phyloP scores from a whole-genome alignment of 2,113 vertebrate species.

The Protomyctophum bolini region DNA sequence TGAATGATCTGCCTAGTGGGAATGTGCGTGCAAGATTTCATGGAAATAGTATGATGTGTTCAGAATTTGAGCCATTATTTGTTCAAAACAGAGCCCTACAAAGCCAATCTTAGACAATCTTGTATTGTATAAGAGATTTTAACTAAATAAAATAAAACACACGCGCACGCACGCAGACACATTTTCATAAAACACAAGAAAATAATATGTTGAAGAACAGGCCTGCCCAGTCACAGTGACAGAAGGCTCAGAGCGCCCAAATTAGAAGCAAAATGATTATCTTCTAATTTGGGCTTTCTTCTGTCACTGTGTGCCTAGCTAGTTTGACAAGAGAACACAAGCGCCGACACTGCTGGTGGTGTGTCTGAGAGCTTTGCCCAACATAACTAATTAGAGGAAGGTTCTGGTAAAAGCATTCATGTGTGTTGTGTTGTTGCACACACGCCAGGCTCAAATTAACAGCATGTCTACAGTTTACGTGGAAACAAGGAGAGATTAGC shows the following conservation, averaged over 20 bases:
- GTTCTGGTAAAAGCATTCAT: slow-evolving; percentile 11
- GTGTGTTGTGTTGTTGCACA: slow-evolving; percentile 34
- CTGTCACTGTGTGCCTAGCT: slow-evolving; percentile 32
- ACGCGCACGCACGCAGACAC: no score
- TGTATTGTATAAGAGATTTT: no score
- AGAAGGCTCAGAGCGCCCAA: no score
- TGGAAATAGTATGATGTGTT: no score
- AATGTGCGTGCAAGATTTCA: no score
- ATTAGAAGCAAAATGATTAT: slow-evolving; percentile 12
- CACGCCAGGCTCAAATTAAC: slow-evolving; percentile 47
- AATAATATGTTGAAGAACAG: slow-evolving; percentile 45
- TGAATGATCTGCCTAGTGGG: no score
- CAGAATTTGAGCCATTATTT: no score
- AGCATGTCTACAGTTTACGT: slow-evolving; percentile 49
- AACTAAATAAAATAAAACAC: no score
- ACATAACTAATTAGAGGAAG: slow-evolving; percentile 44
- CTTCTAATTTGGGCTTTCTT: slow-evolving; percentile 36
- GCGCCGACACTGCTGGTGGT: slow-evolving; percentile 42
- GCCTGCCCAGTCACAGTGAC: slow-evolving; percentile 20
- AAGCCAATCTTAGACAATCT: no score
- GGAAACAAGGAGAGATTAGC: slow-evolving; percentile 22
- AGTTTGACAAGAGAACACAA: slow-evolving; percentile 2
- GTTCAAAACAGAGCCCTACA: no score
- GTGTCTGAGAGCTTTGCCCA: slow-evolving; percentile 45
- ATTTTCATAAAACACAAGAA: no score